These are phyloP conservation scores for Bombus difficillimus DNA, from an alignment of 1,140 invertebrate genomes.

Conservation along the genomic window DNA sequence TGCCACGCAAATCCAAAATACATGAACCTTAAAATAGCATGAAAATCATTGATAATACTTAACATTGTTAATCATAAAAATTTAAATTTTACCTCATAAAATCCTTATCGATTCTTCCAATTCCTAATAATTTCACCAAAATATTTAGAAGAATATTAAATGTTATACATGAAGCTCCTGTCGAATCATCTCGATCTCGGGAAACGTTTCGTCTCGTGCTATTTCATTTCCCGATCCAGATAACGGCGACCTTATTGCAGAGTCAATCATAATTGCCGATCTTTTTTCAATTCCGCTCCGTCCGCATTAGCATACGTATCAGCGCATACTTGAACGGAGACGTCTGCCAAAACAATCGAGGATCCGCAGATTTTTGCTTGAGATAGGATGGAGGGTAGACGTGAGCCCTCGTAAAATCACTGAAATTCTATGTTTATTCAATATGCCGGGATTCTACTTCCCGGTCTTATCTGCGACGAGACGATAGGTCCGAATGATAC, in stretches of 20 bases:
- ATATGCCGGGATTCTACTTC: slow-evolving; percentile 71
- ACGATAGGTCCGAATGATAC: slow-evolving; percentile 12
- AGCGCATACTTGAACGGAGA: slow-evolving; percentile 39
- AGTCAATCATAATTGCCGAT: slow-evolving; percentile 79
- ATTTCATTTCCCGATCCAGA: slow-evolving; percentile 47
- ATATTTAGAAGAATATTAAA: background rate
- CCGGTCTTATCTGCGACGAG: slow-evolving; percentile 48
- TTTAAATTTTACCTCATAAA: no score
- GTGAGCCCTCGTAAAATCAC: slow-evolving; percentile 80
- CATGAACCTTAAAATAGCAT: no score
- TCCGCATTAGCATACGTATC: slow-evolving; percentile 80
- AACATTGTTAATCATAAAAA: no score
- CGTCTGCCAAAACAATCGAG: slow-evolving; percentile 72
- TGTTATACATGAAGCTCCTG: background rate
- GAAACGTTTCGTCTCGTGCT: slow-evolving; percentile 23
- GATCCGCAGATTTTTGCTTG: slow-evolving; percentile 56
- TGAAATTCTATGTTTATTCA: slow-evolving; percentile 83
- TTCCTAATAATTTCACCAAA: background rate
- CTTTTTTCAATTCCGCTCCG: slow-evolving; percentile 80
- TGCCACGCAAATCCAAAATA: no score
- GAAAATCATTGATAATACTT: no score
- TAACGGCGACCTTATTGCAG: slow-evolving; percentile 50
- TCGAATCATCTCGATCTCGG: background rate
- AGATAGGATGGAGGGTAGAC: slow-evolving; percentile 56
- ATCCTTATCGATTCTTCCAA: background rate